Evolutionary conservation across 2,113 vertebrate genomes (phyloP).

Genomic region (Pluvialis apricaria): DNA sequence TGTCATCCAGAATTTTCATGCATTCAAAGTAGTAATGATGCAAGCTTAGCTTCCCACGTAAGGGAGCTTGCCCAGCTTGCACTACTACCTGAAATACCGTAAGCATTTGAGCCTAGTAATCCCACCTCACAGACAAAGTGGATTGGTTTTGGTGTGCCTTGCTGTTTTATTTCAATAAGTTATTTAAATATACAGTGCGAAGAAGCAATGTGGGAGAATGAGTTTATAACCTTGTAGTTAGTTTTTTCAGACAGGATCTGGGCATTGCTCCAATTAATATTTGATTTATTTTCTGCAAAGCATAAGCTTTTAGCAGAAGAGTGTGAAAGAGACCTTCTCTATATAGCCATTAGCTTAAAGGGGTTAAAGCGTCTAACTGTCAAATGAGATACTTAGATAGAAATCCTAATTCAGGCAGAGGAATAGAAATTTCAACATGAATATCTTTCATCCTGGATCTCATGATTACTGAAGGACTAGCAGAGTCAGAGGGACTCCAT

Average conservation of each 20-base stretch:
- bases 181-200: background rate
- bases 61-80: background rate
- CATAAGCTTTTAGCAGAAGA: constrained; percentile 21
- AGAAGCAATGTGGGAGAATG: background rate
- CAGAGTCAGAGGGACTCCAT: background rate
- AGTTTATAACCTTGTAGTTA: background rate
- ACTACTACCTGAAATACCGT: background rate
- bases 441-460: background rate
- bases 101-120: background rate
- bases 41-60: background rate
- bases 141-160: background rate
- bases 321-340: background rate
- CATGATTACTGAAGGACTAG: background rate
- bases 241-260: background rate
- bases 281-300: constrained; percentile 39
- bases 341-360: background rate
- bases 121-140: background rate
- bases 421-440: background rate
- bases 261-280: constrained; percentile 39
- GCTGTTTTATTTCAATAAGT: background rate
- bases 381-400: background rate
- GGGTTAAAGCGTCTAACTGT: background rate
- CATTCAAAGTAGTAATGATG: background rate
- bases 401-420: background rate
- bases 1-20: background rate